A percentile compares a stretch with the other conserved stretches of the same genome.
phyloP scores from a whole-genome alignment of 2,797 vertebrate genomes.

The Melanotaenia nigrans region DNA sequence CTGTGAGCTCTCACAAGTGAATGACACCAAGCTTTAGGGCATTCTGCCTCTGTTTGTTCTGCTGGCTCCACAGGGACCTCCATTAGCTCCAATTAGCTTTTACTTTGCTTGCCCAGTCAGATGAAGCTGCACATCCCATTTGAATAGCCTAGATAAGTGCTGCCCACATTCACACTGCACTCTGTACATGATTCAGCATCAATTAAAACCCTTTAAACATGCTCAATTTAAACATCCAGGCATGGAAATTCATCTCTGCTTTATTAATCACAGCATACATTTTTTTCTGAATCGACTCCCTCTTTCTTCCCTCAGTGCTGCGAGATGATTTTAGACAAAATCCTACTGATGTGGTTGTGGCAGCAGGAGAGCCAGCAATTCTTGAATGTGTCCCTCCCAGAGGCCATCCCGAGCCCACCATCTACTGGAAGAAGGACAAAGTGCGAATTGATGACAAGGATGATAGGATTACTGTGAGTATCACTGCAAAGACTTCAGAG shows the following conservation, averaged over 20 bases:
- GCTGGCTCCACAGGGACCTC: slow-evolving; percentile 74
- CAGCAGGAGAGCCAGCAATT: slow-evolving; percentile 95
- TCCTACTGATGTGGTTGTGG: slow-evolving; percentile 96
- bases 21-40: slow-evolving; percentile 79
- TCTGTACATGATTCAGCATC: slow-evolving; percentile 7
- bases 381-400: slow-evolving; percentile 96
- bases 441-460: slow-evolving; percentile 94
- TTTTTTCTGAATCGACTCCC: slow-evolving; percentile 10
- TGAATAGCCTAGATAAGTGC: slow-evolving; percentile 43
- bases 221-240: not conserved
- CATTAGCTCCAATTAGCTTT: slow-evolving; percentile 83
- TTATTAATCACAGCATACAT: not conserved
- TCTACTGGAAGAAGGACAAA: slow-evolving; percentile 99
- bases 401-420: slow-evolving; percentile 97
- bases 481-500: not conserved
- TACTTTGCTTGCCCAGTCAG: slow-evolving; percentile 66
- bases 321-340: slow-evolving; percentile 98
- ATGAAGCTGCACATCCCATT: slow-evolving; percentile 62
- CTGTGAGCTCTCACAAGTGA: slow-evolving; percentile 72
- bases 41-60: slow-evolving; percentile 80
- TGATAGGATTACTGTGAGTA: slow-evolving; percentile 92
- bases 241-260: not conserved
- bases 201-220: slow-evolving; percentile 12
- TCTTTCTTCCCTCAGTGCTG: slow-evolving; percentile 83
- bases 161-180: slow-evolving; percentile 15